phyloP scores from a whole-genome alignment of 2,113 vertebrate genomes.

The Plectropomus leopardus region DNA sequence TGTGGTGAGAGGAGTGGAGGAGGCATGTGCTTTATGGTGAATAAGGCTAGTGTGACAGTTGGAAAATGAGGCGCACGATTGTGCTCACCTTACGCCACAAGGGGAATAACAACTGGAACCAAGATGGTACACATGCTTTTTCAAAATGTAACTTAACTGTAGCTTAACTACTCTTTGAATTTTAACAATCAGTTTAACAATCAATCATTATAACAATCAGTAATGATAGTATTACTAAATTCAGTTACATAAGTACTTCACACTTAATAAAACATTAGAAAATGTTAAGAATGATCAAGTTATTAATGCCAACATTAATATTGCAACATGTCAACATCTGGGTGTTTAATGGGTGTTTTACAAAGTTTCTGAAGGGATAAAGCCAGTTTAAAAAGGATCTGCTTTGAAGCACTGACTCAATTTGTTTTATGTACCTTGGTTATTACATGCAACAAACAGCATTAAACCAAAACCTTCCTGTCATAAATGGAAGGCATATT shows the following conservation, averaged over 20 bases:
- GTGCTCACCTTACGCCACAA: too few species aligned
- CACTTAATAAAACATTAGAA: neutral
- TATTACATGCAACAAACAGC: constrained; percentile 7
- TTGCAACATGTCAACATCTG: neutral
- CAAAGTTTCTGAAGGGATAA: neutral
- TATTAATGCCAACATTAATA: too few species aligned
- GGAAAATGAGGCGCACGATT: too few species aligned
- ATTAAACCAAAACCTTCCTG: constrained; percentile 16
- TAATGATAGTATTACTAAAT: neutral
- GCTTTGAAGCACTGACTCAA: constrained; percentile 4
- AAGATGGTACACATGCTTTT: too few species aligned
- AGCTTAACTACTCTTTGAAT: neutral
- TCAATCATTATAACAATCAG: too few species aligned
- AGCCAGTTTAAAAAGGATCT: neutral
- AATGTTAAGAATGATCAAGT: neutral
- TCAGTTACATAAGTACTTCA: neutral
- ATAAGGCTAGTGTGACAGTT: too few species aligned
- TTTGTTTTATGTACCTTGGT: constrained; percentile 6
- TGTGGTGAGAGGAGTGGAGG: too few species aligned
- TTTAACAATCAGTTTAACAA: too few species aligned
- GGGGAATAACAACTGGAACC: too few species aligned
- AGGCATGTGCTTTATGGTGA: too few species aligned
- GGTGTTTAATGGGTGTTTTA: neutral
- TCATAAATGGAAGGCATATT: constrained; percentile 8
- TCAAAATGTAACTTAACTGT: neutral